Evolutionary conservation across 2,113 vertebrate species (phyloP).

Genomic region (Eonycteris spelaea): DNA sequence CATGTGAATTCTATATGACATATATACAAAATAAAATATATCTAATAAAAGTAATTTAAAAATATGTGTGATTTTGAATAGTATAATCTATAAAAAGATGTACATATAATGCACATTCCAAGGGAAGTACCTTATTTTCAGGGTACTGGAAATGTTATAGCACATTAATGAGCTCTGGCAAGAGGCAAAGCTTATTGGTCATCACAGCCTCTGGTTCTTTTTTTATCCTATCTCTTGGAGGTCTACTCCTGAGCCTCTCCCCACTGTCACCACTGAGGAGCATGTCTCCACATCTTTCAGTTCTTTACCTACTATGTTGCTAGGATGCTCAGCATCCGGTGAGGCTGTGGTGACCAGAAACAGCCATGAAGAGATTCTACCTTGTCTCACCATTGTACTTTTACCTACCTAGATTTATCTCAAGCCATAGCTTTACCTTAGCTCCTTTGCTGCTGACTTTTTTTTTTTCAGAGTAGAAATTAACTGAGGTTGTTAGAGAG

Average conservation of each 20-base stretch:
- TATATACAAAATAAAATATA: neutral
- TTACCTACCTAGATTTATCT: neutral
- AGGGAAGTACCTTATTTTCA: neutral
- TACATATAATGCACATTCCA: neutral
- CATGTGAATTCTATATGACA: neutral
- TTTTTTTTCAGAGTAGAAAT: slow-evolving; percentile 47
- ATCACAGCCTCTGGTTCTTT: neutral
- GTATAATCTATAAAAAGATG: neutral
- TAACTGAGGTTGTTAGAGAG: slow-evolving; percentile 62
- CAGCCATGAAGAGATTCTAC: neutral
- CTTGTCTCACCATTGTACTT: neutral
- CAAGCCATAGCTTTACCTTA: neutral
- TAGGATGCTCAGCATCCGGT: neutral
- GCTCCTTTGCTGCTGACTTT: slow-evolving; percentile 2
- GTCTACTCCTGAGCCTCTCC: neutral
- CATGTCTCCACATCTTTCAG: neutral
- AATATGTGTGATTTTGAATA: neutral
- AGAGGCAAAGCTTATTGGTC: neutral
- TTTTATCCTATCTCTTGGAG: neutral
- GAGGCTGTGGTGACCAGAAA: neutral
- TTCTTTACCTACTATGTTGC: neutral
- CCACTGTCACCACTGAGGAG: neutral
- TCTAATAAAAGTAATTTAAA: neutral
- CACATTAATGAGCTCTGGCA: neutral
- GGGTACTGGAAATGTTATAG: neutral